Evolutionary conservation across 2,888 invertebrate genomes (phyloP).

Genomic region (Lasius fuliginosus): DNA sequence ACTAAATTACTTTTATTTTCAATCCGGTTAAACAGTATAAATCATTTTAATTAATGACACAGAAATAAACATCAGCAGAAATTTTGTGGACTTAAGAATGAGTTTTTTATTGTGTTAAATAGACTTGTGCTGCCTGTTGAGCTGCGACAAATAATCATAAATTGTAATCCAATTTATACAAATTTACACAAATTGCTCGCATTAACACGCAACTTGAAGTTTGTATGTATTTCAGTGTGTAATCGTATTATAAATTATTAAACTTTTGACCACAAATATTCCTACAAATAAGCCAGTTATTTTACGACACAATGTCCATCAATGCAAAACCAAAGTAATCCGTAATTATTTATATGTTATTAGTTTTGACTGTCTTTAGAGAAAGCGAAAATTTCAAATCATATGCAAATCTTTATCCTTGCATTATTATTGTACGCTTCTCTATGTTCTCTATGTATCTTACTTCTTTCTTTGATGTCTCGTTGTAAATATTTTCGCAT

Average conservation of each 20-base stretch:
- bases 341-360: constrained; percentile 3
- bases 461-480: background rate
- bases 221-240: constrained; percentile 57
- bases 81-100: constrained; percentile 44
- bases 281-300: background rate
- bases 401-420: background rate
- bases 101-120: constrained; percentile 61
- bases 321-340: constrained; percentile 19
- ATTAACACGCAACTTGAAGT: constrained; percentile 70
- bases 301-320: background rate
- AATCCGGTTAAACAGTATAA: background rate
- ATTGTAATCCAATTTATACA: constrained; percentile 80
- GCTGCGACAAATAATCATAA: constrained; percentile 75
- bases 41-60: background rate
- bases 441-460: background rate
- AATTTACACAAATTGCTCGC: constrained; percentile 75
- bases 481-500: background rate
- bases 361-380: background rate
- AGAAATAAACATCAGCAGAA: constrained; percentile 4
- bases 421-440: background rate
- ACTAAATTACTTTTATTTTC: background rate
- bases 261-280: background rate
- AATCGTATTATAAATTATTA: constrained; percentile 78
- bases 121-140: constrained; percentile 42
- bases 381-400: background rate